Evolutionary conservation across 2,797 vertebrate genomes (phyloP).

Genomic region (Lophotriccus pileatus): DNA sequence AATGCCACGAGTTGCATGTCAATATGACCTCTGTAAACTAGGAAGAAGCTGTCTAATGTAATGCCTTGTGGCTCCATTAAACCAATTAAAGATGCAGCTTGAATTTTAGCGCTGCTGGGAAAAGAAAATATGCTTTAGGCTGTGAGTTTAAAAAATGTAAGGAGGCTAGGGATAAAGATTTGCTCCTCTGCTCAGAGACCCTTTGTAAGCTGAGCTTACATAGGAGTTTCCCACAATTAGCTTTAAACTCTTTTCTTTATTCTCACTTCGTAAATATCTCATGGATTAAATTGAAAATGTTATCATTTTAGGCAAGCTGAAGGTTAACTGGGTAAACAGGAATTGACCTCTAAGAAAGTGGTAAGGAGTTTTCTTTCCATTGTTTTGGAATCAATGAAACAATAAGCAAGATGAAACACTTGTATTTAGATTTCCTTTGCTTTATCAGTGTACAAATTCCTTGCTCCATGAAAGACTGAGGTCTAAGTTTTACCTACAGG

Average conservation of each 20-base stretch:
- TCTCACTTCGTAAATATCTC: not conserved
- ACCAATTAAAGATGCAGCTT: conserved; percentile 62
- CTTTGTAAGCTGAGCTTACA: not conserved
- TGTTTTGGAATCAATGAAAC: not conserved
- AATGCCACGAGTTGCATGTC: conserved; percentile 94
- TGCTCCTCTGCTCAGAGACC: not conserved
- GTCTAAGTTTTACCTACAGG: not conserved
- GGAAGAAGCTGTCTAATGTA: conserved; percentile 62
- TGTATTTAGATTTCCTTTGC: not conserved
- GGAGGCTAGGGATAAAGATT: not conserved
- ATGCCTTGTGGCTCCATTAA: conserved; percentile 70
- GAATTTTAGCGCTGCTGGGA: conserved; percentile 39
- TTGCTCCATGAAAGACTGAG: not conserved
- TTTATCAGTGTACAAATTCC: not conserved
- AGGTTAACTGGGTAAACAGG: not conserved
- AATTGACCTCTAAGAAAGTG: not conserved
- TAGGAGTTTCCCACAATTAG: not conserved
- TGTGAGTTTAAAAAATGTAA: not conserved
- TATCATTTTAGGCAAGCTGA: not conserved
- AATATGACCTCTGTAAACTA: conserved; percentile 89
- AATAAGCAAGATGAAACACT: not conserved
- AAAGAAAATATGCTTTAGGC: conserved; percentile 58
- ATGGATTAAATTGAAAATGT: not conserved
- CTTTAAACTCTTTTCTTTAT: not conserved
- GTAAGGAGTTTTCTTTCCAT: not conserved